Base-by-base conservation (phyloP, 2,888 invertebrate species). In the Buathra laborator region DNA sequence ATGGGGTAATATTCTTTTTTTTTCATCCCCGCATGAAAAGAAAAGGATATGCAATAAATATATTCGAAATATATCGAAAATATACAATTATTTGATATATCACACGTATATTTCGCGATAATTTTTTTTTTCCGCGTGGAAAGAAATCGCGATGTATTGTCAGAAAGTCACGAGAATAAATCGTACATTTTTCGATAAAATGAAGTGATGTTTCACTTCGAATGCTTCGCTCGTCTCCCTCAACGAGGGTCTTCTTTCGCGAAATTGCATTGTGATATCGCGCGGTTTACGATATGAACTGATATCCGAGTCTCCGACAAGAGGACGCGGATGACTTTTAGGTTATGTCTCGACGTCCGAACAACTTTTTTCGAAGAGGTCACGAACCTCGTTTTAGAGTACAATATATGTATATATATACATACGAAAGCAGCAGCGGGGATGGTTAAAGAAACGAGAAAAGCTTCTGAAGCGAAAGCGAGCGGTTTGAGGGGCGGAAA, bases 291-390 rank as follows among this genome's bases (percentile, higher is more conserved):
- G 43, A 56, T 71, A n/a, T 48, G 48, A n/a, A 29, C 32, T 32
- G 14, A n/a, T 48, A 48, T 56, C 37, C 7, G 6, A 59, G n/a
- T 14, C n/a, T n/a, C 68, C 19, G 68, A 68, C 68, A 68, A 56
- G 37, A 56, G 7, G 56, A 71, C 56, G 43, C 16, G 3, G 43
- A 43, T 19, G 29, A 19, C 37, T 37, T 37, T 9, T 53, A 37
- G 12, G 37, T 51, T 71, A 59, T 71, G 43, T 66, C 66, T 66
- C 43, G 66, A 76, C 66, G 43, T 66, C 53, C 53, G 43, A 48
- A 62, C 2, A 66, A 66, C 51, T 76, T 66, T 76, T 66, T 37
- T 43, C 37, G 66, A 53, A 76, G 62, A 66, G 76, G 76, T 76
- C 76, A 66, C 76, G 76, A 76, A 66, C 66, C 76, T 12, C n/a